phyloP scores from a whole-genome alignment of 2,888 invertebrate genomes.

The Barypeithes pellucidus region DNA sequence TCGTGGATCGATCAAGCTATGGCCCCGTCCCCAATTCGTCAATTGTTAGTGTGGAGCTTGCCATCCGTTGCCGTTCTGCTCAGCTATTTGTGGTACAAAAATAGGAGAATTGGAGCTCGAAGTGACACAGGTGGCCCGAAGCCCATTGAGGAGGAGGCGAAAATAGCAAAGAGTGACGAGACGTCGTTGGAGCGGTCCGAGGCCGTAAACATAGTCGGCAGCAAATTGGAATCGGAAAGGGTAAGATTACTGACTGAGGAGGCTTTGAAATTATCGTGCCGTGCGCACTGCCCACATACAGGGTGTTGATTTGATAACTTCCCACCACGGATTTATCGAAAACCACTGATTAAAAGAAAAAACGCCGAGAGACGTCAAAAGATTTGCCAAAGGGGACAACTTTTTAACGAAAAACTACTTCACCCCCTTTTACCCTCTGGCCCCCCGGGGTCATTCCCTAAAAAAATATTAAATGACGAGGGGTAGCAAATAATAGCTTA shows the following conservation, averaged over 20 bases:
- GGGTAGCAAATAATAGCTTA: too few species aligned
- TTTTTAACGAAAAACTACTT: too few species aligned
- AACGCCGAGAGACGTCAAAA: too few species aligned
- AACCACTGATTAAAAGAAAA: too few species aligned
- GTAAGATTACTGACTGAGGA: slow-evolving; percentile 8
- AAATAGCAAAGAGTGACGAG: slow-evolving; percentile 8
- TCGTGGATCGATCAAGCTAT: slow-evolving; percentile 82
- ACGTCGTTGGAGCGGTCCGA: slow-evolving; percentile 27
- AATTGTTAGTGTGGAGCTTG: slow-evolving; percentile 84
- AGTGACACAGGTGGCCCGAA: slow-evolving; percentile 82
- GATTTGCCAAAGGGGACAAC: too few species aligned
- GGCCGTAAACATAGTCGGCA: slow-evolving; percentile 65
- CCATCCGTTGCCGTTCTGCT: slow-evolving; percentile 86
- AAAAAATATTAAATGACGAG: too few species aligned
- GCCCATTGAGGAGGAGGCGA: slow-evolving; percentile 47
- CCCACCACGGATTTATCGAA: too few species aligned
- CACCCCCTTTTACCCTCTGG: too few species aligned
- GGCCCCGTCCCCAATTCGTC: slow-evolving; percentile 81
- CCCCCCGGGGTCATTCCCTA: too few species aligned
- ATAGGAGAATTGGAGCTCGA: slow-evolving; percentile 82
- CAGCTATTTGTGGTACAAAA: slow-evolving; percentile 88
- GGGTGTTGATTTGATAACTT: too few species aligned
- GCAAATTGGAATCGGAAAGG: slow-evolving; percentile 71
- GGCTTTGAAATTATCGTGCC: too few species aligned
- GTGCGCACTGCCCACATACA: too few species aligned